These are phyloP conservation scores for Phylloscopus whistleri DNA, from an alignment of 2,113 vertebrate species.

Conservation along the genomic window DNA sequence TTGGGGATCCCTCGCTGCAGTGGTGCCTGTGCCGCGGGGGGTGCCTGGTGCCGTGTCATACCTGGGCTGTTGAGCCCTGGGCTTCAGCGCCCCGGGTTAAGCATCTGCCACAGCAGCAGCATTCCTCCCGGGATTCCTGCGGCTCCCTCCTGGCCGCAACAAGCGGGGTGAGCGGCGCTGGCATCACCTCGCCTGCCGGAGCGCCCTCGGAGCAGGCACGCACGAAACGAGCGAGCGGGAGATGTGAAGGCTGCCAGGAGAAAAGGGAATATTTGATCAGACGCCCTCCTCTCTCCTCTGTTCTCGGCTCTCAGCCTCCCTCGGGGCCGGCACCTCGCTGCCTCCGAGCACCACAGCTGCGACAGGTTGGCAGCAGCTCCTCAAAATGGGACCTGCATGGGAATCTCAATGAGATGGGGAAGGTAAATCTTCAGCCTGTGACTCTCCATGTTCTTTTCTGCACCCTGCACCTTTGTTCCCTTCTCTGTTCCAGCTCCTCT, in stretches of 20 bases:
- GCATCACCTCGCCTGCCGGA: accelerated
- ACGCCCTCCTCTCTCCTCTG: conserved; percentile 9
- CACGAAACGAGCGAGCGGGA: not conserved
- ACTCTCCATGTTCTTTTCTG: not conserved
- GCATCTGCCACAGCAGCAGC: not conserved
- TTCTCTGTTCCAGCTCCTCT: not conserved
- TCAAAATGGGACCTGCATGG: not conserved
- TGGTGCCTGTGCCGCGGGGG: accelerated
- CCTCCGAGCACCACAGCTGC: not conserved
- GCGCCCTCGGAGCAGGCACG: not conserved
- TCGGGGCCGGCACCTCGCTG: not conserved
- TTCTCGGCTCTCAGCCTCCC: not conserved
- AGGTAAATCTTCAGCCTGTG: not conserved
- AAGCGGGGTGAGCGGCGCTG: accelerated
- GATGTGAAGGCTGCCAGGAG: not conserved
- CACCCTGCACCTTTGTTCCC: not conserved
- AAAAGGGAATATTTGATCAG: conserved; percentile 75
- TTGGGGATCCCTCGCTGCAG: not conserved
- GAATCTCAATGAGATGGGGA: not conserved
- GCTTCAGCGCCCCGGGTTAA: not conserved
- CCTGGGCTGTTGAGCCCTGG: not conserved
- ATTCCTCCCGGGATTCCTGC: accelerated
- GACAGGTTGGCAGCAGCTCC: not conserved
- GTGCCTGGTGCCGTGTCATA: accelerated
- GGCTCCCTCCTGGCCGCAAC: not conserved